Evolutionary conservation across 2,888 invertebrate genomes (phyloP), one percentile per base, ranked within the genome.

Genomic region (Gastrophysa polygoni): DNA sequence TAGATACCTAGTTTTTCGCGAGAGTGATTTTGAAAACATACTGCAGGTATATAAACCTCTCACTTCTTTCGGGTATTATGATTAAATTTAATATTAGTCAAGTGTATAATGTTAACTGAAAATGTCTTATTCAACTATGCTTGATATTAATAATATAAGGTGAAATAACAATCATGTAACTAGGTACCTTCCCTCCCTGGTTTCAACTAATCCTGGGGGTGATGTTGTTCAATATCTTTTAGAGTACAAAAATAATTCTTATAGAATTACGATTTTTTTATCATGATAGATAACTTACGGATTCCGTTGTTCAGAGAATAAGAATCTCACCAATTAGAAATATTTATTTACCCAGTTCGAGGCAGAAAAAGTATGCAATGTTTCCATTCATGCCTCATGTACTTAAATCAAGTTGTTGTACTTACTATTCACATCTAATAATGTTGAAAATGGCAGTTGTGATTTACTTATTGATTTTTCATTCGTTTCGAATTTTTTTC

Each of bases 91-190:
- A 70, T 68, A 70, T 71, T 73, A 74, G 72, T 44, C 50, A 69
- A 67, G 67, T 69, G 69, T 70, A 71, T 55, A 48, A 68, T 66
- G 65, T 61, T 67, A 67, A 74, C 65, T 38, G 72, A 73, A 69
- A 72, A 74, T 73, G 73, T 75, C 73, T 69, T 60, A 50, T 46
- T 71, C 69, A 72, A 71, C 70, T 73, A 67, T 76, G 78, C 77
- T 77, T 77, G 43, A 56, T 10, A 14, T 38, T 50, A 56, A 34
- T 60, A 56, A 51, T 58, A 51, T 43, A 18, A 77, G 73, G 77
- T 78, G 78, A 78, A 73, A 71, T 75, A 78, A 79, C 78, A 80
- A 79, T 79, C 78, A 79, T 80, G 78, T 78, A 76, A 75, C 72
- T 70, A 71, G 74, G 73, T 62, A 61, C 74, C 76, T 72, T 73